Conservation (phyloP, 2,888 invertebrate species). For the Omphaloscelis lunosa region DNA sequence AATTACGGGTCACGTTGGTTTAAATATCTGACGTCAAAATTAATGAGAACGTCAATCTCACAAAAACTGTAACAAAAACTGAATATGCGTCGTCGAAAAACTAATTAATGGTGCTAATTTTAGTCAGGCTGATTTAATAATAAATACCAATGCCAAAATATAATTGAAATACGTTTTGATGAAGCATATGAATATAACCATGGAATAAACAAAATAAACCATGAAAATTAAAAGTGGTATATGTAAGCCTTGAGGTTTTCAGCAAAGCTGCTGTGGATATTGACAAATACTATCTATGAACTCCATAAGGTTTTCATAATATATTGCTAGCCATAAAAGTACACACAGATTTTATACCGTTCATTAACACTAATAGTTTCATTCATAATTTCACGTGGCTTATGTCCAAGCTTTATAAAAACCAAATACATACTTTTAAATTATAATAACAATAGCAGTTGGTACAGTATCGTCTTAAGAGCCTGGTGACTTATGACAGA, state of each 20-base stretch:
- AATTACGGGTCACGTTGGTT: conserved; percentile 19
- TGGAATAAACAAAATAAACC: conserved; percentile 8
- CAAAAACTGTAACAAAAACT: conserved; percentile 43
- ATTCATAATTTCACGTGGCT: neutral
- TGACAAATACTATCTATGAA: neutral
- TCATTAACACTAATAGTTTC: neutral
- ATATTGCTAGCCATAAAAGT: neutral
- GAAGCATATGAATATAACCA: neutral
- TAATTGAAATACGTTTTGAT: neutral
- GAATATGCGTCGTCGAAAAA: conserved; percentile 4
- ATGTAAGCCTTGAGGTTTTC: neutral
- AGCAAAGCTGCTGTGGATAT: neutral
- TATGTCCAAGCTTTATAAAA: conserved; percentile 3
- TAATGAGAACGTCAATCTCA: conserved; percentile 35
- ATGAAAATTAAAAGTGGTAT: neutral
- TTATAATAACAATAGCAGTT: conserved; percentile 41
- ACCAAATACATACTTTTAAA: conserved; percentile 25
- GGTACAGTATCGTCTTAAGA: conserved; percentile 45
- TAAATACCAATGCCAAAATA: neutral
- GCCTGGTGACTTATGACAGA: conserved; percentile 64
- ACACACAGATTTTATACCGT: neutral
- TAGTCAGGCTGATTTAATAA: conserved; percentile 16
- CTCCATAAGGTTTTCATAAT: neutral
- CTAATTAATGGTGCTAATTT: conserved; percentile 33
- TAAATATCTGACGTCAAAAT: conserved; percentile 14